Conservation (phyloP, 2,113 vertebrate species). For the Chaenocephalus aceratus region DNA sequence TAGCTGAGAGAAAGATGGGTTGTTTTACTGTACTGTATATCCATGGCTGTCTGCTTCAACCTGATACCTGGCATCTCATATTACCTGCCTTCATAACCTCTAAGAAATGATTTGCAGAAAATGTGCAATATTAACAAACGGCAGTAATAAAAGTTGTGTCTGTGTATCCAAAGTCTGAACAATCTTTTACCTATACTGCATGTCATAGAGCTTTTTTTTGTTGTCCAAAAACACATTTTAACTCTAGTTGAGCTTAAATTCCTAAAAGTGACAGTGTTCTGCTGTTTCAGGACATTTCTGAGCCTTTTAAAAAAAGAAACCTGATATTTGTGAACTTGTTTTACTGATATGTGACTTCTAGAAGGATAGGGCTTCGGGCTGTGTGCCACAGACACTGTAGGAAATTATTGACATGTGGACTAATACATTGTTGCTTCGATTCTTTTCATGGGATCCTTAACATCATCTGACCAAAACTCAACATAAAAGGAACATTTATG, state of each 20-base stretch:
- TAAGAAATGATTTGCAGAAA: too few species aligned
- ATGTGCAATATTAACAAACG: too few species aligned
- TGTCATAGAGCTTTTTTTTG: not conserved
- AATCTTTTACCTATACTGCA: not conserved
- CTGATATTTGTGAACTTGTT: not conserved
- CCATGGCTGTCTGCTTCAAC: not conserved
- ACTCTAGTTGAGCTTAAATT: not conserved
- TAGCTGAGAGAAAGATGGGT: not conserved
- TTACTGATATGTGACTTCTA: not conserved
- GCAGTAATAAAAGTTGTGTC: not conserved
- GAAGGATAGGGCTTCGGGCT: not conserved
- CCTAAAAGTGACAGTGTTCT: not conserved
- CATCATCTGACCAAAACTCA: not conserved
- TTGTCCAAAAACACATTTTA: not conserved
- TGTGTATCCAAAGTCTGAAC: not conserved
- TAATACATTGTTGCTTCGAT: not conserved
- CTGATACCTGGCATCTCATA: not conserved
- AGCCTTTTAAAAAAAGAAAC: not conserved
- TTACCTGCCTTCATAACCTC: not conserved
- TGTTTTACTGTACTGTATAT: not conserved
- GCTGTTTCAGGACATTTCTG: not conserved
- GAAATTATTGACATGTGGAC: not conserved
- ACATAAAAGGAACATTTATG: not conserved
- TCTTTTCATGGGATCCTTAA: not conserved
- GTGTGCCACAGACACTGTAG: not conserved